A percentile compares a stretch with the other conserved stretches of the same genome.
These are phyloP conservation scores for Manacus vitellinus DNA, from an alignment of 2,113 vertebrate genomes.

Conservation along the genomic window DNA sequence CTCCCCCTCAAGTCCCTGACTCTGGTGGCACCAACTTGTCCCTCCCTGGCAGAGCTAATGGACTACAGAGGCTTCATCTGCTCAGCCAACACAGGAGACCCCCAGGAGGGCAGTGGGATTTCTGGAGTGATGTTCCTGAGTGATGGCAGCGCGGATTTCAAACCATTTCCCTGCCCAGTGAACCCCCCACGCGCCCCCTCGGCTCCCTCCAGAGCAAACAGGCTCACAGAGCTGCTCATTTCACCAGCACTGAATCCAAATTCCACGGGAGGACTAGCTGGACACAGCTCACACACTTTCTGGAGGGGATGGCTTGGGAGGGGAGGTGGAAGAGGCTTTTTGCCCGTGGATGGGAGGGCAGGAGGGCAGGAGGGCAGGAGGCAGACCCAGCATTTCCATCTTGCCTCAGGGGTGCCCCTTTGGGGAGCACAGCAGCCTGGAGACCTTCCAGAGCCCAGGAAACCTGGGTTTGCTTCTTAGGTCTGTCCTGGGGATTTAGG, in stretches of 20 bases:
- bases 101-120: background rate
- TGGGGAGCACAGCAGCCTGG: background rate
- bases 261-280: background rate
- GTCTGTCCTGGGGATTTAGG: background rate
- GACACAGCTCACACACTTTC: background rate
- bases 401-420: background rate
- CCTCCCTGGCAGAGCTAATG: background rate
- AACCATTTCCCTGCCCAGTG: background rate
- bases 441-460: background rate
- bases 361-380: background rate
- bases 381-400: background rate
- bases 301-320: background rate
- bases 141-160: background rate
- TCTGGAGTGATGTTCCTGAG: background rate
- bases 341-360: background rate
- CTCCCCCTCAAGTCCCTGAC: background rate
- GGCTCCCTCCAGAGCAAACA: background rate
- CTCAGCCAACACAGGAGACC: accelerated
- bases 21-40: background rate
- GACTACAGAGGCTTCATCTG: background rate
- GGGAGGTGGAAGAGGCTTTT: background rate
- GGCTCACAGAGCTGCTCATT: background rate
- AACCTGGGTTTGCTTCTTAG: background rate
- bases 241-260: background rate
- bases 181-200: background rate